These are phyloP conservation scores for Pangasius mekongensis DNA, from an alignment of 2,797 vertebrate genomes.

Conservation along the genomic window DNA sequence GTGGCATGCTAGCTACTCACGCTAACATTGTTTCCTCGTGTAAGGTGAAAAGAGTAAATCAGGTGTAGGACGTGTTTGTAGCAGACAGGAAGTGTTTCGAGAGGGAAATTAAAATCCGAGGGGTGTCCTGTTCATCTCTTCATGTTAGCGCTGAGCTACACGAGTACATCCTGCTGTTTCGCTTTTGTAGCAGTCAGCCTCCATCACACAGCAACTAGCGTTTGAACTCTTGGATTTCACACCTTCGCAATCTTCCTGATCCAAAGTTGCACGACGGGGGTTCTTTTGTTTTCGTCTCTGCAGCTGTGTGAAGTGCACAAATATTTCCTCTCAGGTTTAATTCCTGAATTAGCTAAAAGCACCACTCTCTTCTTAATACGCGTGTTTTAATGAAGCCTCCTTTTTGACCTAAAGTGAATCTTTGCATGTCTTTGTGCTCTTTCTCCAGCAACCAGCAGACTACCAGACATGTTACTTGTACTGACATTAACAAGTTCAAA, in stretches of 20 bases:
- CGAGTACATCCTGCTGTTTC: background rate
- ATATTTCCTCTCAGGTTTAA: background rate
- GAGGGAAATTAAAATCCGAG: slow-evolving; percentile 11
- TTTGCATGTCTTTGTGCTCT: too few species aligned
- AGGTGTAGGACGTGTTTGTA: background rate
- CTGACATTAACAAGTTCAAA: background rate
- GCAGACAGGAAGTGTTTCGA: background rate
- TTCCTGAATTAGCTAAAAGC: background rate
- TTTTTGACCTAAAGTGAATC: background rate
- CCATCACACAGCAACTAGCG: background rate
- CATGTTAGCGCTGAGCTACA: background rate
- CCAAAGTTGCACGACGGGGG: background rate
- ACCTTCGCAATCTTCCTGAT: slow-evolving; percentile 14
- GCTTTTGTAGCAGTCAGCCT: background rate
- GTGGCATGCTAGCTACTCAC: background rate
- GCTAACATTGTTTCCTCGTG: background rate
- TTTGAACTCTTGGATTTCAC: background rate
- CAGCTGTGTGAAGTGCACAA: background rate
- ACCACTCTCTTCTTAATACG: background rate
- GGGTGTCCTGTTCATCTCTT: slow-evolving; percentile 1
- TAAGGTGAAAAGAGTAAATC: background rate
- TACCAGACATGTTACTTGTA: background rate
- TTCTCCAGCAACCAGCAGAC: background rate
- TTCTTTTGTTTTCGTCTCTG: background rate
- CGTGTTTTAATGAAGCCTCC: background rate